Evolutionary conservation across 2,797 vertebrate species (phyloP).

Genomic region (Sebastes trivittatus): DNA sequence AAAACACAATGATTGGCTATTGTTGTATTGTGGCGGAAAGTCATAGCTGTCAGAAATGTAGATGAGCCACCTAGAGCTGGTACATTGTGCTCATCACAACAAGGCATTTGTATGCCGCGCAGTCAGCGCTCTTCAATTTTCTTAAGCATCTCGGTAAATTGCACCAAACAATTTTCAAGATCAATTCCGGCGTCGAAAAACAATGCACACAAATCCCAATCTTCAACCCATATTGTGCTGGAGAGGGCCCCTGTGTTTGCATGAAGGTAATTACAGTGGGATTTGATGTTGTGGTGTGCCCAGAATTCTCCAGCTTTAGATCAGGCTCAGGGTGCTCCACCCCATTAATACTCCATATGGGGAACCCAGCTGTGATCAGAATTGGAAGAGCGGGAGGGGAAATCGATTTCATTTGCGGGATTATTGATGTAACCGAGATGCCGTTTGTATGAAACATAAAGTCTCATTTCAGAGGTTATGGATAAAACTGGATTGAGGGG

Average conservation of each 20-base stretch:
- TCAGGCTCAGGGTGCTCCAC: slow-evolving; percentile 83
- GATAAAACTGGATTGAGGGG: slow-evolving; percentile 81
- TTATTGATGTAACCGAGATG: slow-evolving; percentile 86
- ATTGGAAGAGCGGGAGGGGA: slow-evolving; percentile 86
- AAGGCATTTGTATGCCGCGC: slow-evolving; percentile 62
- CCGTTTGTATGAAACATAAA: slow-evolving; percentile 86
- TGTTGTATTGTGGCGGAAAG: slow-evolving; percentile 46
- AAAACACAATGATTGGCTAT: slow-evolving; percentile 39
- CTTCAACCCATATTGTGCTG: slow-evolving; percentile 81
- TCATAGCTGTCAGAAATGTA: slow-evolving; percentile 61
- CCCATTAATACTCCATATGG: slow-evolving; percentile 87
- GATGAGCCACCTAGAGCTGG: slow-evolving; percentile 51
- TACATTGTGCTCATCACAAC: slow-evolving; percentile 48
- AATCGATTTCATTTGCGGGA: slow-evolving; percentile 89
- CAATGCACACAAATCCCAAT: slow-evolving; percentile 81
- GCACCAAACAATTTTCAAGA: slow-evolving; percentile 82
- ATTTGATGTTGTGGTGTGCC: slow-evolving; percentile 86
- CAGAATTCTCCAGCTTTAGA: slow-evolving; percentile 85
- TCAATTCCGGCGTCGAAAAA: slow-evolving; percentile 81
- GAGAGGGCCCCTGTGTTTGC: slow-evolving; percentile 81
- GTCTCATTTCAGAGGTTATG: slow-evolving; percentile 86
- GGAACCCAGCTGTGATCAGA: slow-evolving; percentile 88
- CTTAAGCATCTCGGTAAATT: slow-evolving; percentile 79
- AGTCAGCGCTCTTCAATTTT: slow-evolving; percentile 65
- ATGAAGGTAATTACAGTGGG: slow-evolving; percentile 87